Conservation (phyloP, 2,113 vertebrate species). For the Oreotragus oreotragus region DNA sequence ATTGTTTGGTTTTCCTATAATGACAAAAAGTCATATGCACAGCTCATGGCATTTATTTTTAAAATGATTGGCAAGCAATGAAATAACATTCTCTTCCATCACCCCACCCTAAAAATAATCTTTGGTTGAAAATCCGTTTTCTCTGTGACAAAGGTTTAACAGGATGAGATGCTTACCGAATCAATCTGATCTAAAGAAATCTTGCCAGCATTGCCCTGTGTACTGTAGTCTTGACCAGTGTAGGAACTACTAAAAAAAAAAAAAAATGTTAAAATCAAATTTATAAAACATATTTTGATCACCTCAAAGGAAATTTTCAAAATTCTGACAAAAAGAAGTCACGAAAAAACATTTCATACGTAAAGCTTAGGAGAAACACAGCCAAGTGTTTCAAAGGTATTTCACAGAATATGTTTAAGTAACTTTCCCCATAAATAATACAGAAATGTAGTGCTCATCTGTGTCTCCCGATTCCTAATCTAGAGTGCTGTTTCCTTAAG, state of each 20-base stretch:
- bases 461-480: neutral
- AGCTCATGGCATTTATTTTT: neutral
- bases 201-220: slow-evolving; percentile 90
- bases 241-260: slow-evolving; percentile 89
- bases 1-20: neutral
- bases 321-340: neutral
- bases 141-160: neutral
- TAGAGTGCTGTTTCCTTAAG: neutral
- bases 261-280: neutral
- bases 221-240: slow-evolving; percentile 94
- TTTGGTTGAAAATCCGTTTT: neutral
- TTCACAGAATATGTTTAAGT: neutral
- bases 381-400: neutral
- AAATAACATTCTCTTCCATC: neutral
- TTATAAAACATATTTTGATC: neutral
- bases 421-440: neutral
- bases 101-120: neutral
- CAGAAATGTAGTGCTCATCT: neutral
- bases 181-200: slow-evolving; percentile 97
- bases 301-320: neutral
- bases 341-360: slow-evolving; percentile 25
- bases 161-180: slow-evolving; percentile 83
- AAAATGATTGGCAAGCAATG: neutral
- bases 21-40: neutral
- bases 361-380: neutral